Evolutionary conservation across 2,113 vertebrate species (phyloP).

Genomic region (Neodontobutis hainanensis): DNA sequence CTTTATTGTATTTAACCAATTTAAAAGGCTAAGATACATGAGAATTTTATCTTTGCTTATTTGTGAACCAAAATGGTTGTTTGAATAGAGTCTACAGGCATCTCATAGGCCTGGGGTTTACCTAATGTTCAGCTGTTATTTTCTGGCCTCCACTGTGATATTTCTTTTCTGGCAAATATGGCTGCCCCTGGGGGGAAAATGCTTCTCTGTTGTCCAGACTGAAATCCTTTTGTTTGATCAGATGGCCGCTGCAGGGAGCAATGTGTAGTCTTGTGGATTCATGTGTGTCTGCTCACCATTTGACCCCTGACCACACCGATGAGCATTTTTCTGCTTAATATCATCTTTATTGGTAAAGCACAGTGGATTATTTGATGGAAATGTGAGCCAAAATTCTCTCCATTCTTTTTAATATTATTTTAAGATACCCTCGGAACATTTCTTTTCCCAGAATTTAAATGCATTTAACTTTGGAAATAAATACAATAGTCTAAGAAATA

Average conservation of each 20-base stretch:
- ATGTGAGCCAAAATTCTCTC: background rate
- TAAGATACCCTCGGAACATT: background rate
- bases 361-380: too few species aligned
- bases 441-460: background rate
- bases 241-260: constrained; percentile 61
- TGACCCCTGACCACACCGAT: constrained; percentile 50
- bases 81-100: constrained; percentile 8
- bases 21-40: too few species aligned
- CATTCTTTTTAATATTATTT: constrained; percentile 11
- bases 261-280: constrained; percentile 26
- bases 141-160: background rate
- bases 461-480: background rate
- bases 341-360: too few species aligned
- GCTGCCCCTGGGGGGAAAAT: constrained; percentile 25
- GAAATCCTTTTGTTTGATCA: constrained; percentile 71
- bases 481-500: too few species aligned
- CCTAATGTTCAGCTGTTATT: constrained; percentile 30
- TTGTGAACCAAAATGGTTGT: background rate
- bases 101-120: constrained; percentile 31
- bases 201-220: constrained; percentile 39
- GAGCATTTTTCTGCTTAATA: background rate
- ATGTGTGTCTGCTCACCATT: constrained; percentile 31
- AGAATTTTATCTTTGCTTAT: background rate
- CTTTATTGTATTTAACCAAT: too few species aligned
- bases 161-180: constrained; percentile 42